Evolutionary conservation across 2,113 vertebrate species (phyloP), one percentile per base, ranked within the genome.

Genomic region (Ceyx cyanopectus): DNA sequence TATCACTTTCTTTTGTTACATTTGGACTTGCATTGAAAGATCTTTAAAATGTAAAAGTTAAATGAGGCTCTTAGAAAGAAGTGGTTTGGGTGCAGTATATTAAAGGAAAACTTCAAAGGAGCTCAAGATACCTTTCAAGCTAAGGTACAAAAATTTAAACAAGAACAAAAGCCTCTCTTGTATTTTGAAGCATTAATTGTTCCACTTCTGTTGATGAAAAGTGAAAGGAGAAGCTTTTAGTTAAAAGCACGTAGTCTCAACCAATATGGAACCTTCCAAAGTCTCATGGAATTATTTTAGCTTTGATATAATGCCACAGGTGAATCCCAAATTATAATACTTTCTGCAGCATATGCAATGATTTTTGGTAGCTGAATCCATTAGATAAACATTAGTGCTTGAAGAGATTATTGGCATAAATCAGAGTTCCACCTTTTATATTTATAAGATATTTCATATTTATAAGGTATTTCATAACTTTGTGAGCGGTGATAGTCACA

Each of bases 361-460:
- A 95, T 95, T 97, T 96, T 97, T 95, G 65, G 96, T 96, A 94
- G 91, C 95, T 96, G 96, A 98, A 98, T 97, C 93, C 85, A 97
- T 96, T 91, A 95, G 96, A 97, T 96, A 97, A 98, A 97, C 97
- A 97, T 95, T 95, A 97, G 90, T 82, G 93, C 88, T 97, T 97
- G 94, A 97, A 92, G 88, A 96, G 90, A 96, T 87, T 94, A 97
- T 96, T 95, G 97, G 85, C 90, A 97, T 96, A 97, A 97, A 97
- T 98, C 97, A 96, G 92, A 80, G 41, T 56, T 91, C 73, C 60
- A 74, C 32, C 69, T 95, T 95, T 92, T 89, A 90, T 96, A 94
- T 94, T 94, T 96, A 85, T 97, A 97, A 97, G 95, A 96, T 92
- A 95, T 94, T 98, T 96, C 97, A 97, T 97, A 98, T 96, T 93